These are phyloP conservation scores for Apis mellifera DNA, from an alignment of 1,140 invertebrate species.

Conservation along the genomic window DNA sequence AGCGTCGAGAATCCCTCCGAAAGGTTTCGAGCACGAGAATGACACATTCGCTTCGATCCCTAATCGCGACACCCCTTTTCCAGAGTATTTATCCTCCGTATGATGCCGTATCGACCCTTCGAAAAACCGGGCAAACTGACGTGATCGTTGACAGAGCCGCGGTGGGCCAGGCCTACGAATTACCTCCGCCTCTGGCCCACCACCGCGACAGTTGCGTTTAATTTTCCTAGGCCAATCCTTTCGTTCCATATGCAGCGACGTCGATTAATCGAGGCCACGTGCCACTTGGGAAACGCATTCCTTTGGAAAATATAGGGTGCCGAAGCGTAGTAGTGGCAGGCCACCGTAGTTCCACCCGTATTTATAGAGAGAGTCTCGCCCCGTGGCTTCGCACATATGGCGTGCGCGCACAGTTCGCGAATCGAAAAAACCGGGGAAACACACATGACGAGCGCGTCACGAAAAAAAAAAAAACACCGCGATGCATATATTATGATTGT, in stretches of 20 bases:
- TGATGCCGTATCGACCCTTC: slow-evolving; percentile 57
- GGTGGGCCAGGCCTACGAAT: slow-evolving; percentile 48
- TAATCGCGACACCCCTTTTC: slow-evolving; percentile 55
- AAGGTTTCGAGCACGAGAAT: slow-evolving; percentile 58
- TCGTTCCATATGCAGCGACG: slow-evolving; percentile 54
- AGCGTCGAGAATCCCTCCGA: slow-evolving; percentile 63
- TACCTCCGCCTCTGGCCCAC: slow-evolving; percentile 24
- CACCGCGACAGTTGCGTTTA: slow-evolving; percentile 63
- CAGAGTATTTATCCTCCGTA: slow-evolving; percentile 65
- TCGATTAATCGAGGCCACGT: slow-evolving; percentile 53
- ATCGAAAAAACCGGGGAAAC: slow-evolving; percentile 30
- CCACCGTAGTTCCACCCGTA: not conserved
- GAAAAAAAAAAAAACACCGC: slow-evolving; percentile 32
- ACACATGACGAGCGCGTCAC: slow-evolving; percentile 66
- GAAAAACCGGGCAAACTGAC: slow-evolving; percentile 50
- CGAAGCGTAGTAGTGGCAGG: not conserved
- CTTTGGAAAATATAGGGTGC: slow-evolving; percentile 34
- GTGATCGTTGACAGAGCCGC: slow-evolving; percentile 21
- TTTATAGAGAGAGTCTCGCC: not conserved
- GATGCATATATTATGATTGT: slow-evolving; percentile 41
- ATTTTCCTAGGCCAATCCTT: slow-evolving; percentile 64
- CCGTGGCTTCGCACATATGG: slow-evolving; percentile 46
- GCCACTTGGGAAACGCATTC: slow-evolving; percentile 50
- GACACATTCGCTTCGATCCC: slow-evolving; percentile 67
- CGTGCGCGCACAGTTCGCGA: slow-evolving; percentile 45